Percentiles rank a stretch among this genome's conserved stretches.
phyloP scores from a whole-genome alignment of 2,888 invertebrate genomes.

The Pyrochroa serraticornis region DNA sequence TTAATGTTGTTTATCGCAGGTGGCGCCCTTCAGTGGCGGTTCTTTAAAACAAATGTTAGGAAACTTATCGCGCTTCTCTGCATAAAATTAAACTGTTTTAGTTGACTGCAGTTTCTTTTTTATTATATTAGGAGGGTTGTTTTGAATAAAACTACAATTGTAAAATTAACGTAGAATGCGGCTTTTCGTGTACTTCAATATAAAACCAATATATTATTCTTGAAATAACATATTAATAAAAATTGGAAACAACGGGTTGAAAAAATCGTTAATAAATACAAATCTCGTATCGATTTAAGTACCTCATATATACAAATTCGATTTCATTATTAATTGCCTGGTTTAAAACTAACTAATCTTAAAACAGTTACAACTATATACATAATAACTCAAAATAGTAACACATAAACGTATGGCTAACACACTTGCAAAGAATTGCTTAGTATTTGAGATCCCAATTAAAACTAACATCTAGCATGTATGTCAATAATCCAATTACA shows the following conservation, averaged over 20 bases:
- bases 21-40: too few relatives aligned
- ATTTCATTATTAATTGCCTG: slow-evolving; percentile 4
- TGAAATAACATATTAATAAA: slow-evolving; percentile 18
- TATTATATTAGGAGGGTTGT: too few relatives aligned
- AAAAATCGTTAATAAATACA: slow-evolving; percentile 18
- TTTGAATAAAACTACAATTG: not conserved
- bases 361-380: slow-evolving; percentile 15
- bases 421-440: slow-evolving; percentile 19
- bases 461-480: slow-evolving; percentile 28
- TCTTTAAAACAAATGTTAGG: too few relatives aligned
- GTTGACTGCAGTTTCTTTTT: too few relatives aligned
- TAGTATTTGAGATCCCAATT: slow-evolving; percentile 28
- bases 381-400: slow-evolving; percentile 14
- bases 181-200: slow-evolving; percentile 15
- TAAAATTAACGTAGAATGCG: slow-evolving; percentile 12
- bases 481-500: slow-evolving; percentile 7
- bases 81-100: too few relatives aligned
- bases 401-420: slow-evolving; percentile 25
- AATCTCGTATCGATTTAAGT: slow-evolving; percentile 18
- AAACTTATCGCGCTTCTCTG: not conserved
- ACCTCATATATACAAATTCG: slow-evolving; percentile 24
- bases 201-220: slow-evolving; percentile 20
- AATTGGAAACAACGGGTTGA: slow-evolving; percentile 6
- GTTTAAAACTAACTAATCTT: slow-evolving; percentile 18
- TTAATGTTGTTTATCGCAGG: too few relatives aligned